phyloP scores from a whole-genome alignment of 2,113 vertebrate genomes.

The Loxodonta africana region DNA sequence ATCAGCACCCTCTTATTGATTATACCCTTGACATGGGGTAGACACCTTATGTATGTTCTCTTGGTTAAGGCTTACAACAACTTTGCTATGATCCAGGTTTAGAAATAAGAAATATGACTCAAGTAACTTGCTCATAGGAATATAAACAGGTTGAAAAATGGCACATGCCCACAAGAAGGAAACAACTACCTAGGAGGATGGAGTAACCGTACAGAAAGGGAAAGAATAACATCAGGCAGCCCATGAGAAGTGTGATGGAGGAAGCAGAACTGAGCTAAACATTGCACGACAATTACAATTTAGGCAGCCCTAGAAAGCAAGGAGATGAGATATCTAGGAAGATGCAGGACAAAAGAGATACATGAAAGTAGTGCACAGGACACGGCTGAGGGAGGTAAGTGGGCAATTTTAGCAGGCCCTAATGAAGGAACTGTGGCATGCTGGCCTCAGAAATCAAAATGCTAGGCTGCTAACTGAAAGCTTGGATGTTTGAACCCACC shows the following conservation, averaged over 20 bases:
- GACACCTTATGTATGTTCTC: slow-evolving; percentile 54
- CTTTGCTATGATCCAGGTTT: slow-evolving; percentile 34
- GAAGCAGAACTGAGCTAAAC: neutral
- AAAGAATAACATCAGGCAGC: too few species aligned
- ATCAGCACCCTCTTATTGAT: slow-evolving; percentile 71
- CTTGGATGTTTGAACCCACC: neutral
- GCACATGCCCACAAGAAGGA: neutral
- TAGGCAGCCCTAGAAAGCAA: neutral
- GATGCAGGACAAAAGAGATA: fast-evolving
- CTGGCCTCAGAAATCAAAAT: neutral
- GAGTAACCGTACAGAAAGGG: neutral
- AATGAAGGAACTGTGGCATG: neutral
- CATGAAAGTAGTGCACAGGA: neutral
- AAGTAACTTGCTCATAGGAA: neutral
- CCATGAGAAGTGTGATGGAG: fast-evolving
- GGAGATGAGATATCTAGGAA: neutral
- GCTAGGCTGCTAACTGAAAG: neutral
- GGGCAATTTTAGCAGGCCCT: neutral
- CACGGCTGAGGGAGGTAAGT: neutral
- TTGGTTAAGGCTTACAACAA: neutral
- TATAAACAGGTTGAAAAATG: neutral
- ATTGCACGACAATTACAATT: neutral
- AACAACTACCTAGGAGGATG: neutral
- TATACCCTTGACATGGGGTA: neutral
- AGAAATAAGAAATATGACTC: slow-evolving; percentile 54